Evolutionary conservation across 2,888 invertebrate species (phyloP), one percentile per base, ranked within the genome.

Genomic region (Drosophila merina): DNA sequence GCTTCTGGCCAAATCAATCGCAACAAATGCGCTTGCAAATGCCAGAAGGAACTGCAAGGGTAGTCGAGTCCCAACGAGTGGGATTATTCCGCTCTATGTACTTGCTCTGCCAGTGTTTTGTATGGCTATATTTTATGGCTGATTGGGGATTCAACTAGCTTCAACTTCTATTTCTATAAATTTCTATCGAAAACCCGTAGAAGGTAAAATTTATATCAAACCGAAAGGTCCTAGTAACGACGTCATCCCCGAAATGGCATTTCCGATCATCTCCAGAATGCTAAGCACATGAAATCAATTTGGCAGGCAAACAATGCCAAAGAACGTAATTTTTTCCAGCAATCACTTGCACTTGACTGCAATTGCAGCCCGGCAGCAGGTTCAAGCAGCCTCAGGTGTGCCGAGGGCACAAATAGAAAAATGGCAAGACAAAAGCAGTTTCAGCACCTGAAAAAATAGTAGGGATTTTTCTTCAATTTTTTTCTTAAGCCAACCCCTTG

Each of bases 271-370:
- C 69, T 30, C 9, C n/a, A 25, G 38, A 36, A 48, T 47, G 31
- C 44, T 14, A 63, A 57, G 44, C 71, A 57, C 38, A 33, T 33
- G 20, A 57, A 71, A 71, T 71, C 71, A 70, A 71, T 71, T 71
- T 62, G 47, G 33, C 55, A 40, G 47, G 26, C 71, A 44, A 55
- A 71, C 58, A 68, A 68, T 68, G 47, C 51, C 51, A 33, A 72
- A 68, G 67, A 59, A 72, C 57, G 68, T 68, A 57, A 63, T 64
- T 71, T 57, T 63, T 71, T 72, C 45, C 38, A 55, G 59, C 56
- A 72, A 72, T 72, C 72, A 50, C 57, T 67, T 72, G 72, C 72
- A 72, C 72, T 72, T 72, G 72, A 72, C 44, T 72, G 72, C 72
- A 28, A 52, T 56, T 30, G 48, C 72, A 60, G 36, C 50, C 49